Conservation (phyloP, 2,888 invertebrate genomes). For the Amphipoea lucens region DNA sequence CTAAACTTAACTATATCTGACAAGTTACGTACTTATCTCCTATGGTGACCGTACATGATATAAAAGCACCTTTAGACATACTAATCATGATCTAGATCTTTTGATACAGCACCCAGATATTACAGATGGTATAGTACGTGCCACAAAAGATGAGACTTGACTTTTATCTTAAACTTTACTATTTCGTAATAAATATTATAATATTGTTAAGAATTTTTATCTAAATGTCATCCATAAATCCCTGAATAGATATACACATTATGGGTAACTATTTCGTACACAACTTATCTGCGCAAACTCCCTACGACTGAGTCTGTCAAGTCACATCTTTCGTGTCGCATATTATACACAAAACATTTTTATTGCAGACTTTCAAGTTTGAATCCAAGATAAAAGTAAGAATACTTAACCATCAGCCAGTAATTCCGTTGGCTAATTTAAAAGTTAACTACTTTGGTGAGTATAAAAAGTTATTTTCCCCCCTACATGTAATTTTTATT, state of each 20-base stretch:
- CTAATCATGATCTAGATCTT: neutral
- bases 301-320: no score
- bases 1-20: neutral
- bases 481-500: neutral
- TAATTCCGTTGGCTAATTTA: slow-evolving; percentile 92
- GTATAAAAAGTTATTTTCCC: slow-evolving; percentile 56
- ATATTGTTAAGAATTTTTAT: no score
- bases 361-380: slow-evolving; percentile 83
- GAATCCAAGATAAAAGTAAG: slow-evolving; percentile 84
- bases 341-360: neutral
- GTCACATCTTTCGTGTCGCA: no score
- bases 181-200: no score
- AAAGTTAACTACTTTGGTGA: slow-evolving; percentile 94
- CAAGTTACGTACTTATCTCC: neutral
- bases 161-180: no score
- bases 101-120: neutral
- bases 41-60: neutral
- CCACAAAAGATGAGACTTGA: no score
- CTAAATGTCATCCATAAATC: no score
- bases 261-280: no score
- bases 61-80: neutral
- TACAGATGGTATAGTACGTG: neutral
- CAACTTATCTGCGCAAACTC: no score
- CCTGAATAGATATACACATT: no score
- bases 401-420: slow-evolving; percentile 90